Evolutionary conservation across 2,113 vertebrate species (phyloP).

Genomic region (Dipodomys stephensi): DNA sequence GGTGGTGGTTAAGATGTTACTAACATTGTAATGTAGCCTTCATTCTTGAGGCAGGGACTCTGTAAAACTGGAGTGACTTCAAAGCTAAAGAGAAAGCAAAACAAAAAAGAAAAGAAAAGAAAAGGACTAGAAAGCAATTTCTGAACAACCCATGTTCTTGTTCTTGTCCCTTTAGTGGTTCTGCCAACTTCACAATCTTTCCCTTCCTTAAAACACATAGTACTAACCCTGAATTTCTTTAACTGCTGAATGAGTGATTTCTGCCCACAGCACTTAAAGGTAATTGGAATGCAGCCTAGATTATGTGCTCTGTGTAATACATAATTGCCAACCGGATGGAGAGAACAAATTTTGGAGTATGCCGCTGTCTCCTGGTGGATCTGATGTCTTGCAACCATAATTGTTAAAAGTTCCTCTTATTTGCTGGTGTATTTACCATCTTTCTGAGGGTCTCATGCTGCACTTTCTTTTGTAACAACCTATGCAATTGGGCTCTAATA

Average conservation of each 20-base stretch:
- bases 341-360: background rate
- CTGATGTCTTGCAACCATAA: background rate
- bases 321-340: constrained; percentile 65
- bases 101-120: background rate
- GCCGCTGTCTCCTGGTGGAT: background rate
- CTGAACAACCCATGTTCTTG: background rate
- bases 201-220: constrained; percentile 54
- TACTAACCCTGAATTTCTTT: constrained; percentile 67
- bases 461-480: background rate
- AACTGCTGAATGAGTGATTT: constrained; percentile 60
- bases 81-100: background rate
- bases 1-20: background rate
- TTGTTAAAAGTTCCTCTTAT: constrained; percentile 12
- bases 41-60: background rate
- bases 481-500: background rate
- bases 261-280: constrained; percentile 58
- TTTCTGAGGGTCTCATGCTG: background rate
- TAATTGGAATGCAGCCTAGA: constrained; percentile 74
- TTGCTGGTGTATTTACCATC: background rate
- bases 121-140: background rate
- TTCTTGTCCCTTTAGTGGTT: constrained; percentile 19
- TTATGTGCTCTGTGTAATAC: constrained; percentile 63
- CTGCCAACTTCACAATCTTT: background rate
- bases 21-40: background rate
- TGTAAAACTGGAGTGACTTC: background rate